Base-by-base conservation (phyloP, 2,113 vertebrate genomes). In the Pluvialis apricaria region DNA sequence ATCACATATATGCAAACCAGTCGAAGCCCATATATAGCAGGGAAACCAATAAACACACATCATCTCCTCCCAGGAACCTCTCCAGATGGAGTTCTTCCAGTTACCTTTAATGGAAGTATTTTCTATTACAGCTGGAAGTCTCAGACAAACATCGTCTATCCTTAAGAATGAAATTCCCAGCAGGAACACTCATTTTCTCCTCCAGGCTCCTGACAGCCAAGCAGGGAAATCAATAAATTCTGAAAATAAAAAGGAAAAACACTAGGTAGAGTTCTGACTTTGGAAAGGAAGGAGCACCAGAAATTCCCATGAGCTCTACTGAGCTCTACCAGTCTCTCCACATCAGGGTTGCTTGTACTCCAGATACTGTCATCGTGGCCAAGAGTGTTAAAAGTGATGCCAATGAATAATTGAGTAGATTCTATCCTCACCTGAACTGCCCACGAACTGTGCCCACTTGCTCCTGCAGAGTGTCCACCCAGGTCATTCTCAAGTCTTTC, bases 151-250 rank as follows among this genome's bases (percentile, higher is more conserved):
- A 64, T 14, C 68, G 36, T 69, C 61, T 60, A 65, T 45, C 13
- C 45, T 82, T 82, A 78, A 83, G 44, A 84, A 91, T 34, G 21
- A 96, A 93, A 86, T 57, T 94, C 88, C 44, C 61, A 76, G 13
- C 31, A 91, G 61, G 81, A 94, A 72, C 22, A 55, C 47, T 64
- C 8, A 40, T 68, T 91, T 96, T 90, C 44, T 88, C 38, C 45
- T 87, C 40, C 49, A 85, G 69, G 44, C 61, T 57, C 58, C 70
- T 92, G 61, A 38, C 70, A 90, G 57, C 38, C 73, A 87, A 90
- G 61, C 31, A 90, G 26, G 20, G 25, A 94, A 94, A 94, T 94
- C 60, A 94, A 86, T 93, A 84, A 29, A 75, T 86, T 80, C 75
- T 83, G 54, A 91, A 88, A 92, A 69, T 26, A 82, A 75, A 91